Evolutionary conservation across 2,797 vertebrate species (phyloP).

Genomic region (Acanthurus tractus): DNA sequence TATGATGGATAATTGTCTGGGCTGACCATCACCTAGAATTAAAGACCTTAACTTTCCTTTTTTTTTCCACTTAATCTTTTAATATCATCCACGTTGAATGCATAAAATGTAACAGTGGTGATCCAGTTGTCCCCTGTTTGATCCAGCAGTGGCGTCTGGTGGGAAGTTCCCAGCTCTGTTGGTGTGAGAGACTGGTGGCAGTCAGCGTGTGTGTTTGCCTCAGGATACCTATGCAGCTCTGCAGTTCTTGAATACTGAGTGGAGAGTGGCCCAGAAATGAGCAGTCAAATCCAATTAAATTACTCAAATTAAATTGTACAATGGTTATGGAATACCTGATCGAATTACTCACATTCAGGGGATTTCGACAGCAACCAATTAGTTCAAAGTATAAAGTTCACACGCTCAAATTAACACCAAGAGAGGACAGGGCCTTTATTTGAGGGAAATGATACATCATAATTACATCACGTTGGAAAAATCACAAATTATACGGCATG

Average conservation of each 20-base stretch:
- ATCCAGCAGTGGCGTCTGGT: constrained; percentile 49
- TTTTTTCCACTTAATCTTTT: constrained; percentile 9
- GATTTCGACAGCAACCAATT: constrained; percentile 87
- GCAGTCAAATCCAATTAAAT: constrained; percentile 88
- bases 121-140: constrained; percentile 33
- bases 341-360: constrained; percentile 86
- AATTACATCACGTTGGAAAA: constrained; percentile 82
- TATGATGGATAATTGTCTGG: constrained; percentile 23
- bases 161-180: constrained; percentile 57
- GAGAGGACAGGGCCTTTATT: constrained; percentile 83
- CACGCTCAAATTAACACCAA: constrained; percentile 84
- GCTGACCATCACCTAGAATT: constrained; percentile 25
- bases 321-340: constrained; percentile 88
- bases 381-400: constrained; percentile 88
- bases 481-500: constrained; percentile 79
- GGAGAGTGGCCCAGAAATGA: constrained; percentile 86
- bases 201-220: constrained; percentile 73
- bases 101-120: constrained; percentile 6
- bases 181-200: constrained; percentile 68
- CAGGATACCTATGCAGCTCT: constrained; percentile 75
- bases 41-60: constrained; percentile 7
- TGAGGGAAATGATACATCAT: constrained; percentile 84
- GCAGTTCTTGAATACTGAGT: constrained; percentile 84
- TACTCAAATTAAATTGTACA: constrained; percentile 87
- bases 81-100: constrained; percentile 16